Conservation (phyloP, 2,797 vertebrate species). For the Tachyglossus aculeatus region DNA sequence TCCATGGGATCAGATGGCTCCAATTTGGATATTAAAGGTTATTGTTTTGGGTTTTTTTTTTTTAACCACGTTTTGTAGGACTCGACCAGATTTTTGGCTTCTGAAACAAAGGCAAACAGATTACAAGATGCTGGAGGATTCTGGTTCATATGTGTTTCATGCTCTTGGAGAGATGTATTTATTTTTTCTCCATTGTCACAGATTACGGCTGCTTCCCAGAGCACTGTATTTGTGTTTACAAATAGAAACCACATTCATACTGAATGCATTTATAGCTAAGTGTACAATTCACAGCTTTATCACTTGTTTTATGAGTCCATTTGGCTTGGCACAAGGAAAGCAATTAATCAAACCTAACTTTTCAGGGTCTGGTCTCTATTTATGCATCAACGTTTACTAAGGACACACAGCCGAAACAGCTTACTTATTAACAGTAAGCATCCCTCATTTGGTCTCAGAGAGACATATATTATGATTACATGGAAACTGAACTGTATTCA, state of each 20-base stretch:
- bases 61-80: background rate
- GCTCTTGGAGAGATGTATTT: slow-evolving; percentile 38
- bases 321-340: slow-evolving; percentile 50
- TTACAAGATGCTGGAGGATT: slow-evolving; percentile 17
- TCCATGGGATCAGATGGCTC: slow-evolving; percentile 44
- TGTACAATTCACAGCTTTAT: slow-evolving; percentile 56
- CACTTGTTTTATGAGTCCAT: slow-evolving; percentile 54
- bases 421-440: slow-evolving; percentile 58
- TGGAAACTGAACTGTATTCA: slow-evolving; percentile 49
- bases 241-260: slow-evolving; percentile 62
- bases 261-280: slow-evolving; percentile 51
- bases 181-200: slow-evolving; percentile 45
- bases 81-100: slow-evolving; percentile 51
- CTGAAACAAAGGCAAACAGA: slow-evolving; percentile 54
- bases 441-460: slow-evolving; percentile 53
- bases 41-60: background rate
- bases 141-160: slow-evolving; percentile 38
- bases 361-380: slow-evolving; percentile 53
- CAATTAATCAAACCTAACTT: slow-evolving; percentile 58
- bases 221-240: slow-evolving; percentile 38
- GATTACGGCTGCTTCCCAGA: slow-evolving; percentile 26
- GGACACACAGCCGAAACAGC: slow-evolving; percentile 33
- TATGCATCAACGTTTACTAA: slow-evolving; percentile 19
- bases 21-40: slow-evolving; percentile 36
- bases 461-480: slow-evolving; percentile 50